Base-by-base conservation (phyloP, 2,888 invertebrate species). In the Phasia obesa region DNA sequence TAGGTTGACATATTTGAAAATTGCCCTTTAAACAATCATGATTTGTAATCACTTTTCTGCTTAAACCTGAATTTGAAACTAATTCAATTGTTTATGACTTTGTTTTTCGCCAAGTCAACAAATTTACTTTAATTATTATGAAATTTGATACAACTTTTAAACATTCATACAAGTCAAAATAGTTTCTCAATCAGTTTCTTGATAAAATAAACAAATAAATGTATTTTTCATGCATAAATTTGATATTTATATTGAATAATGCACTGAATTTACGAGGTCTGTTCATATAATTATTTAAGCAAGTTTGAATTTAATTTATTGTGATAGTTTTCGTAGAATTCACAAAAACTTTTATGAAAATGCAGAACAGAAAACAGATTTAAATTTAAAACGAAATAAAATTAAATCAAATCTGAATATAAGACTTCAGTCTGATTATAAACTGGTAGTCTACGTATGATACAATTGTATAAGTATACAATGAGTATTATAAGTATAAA, bases 101-200 rank as follows among this genome's bases (percentile, higher is more conserved):
- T 27, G 7, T 19, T 77, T 77, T 77, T 7, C 35, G 64, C 42
- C 64, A 49, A 78, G 15, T 78, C 70, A 64, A 64, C 49, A 57
- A 71, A 53, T 60, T 60, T 69, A 21, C 25, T 64, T 64, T 21
- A 55, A 55, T 57, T 35, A 57, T 57, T 35, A 57, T 57, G 78
- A 71, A 64, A 78, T 71, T 78, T 47, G 38, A 78, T 27, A 49
- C 38, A 55, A 55, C 2, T 23, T 65, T 57, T 53, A 27, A 65
- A 49, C 7, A 65, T 49, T 49, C 15, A 31, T 65, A 38, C 13
- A 23, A 49, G 57, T 35, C 35, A 23, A 65, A 59, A 11, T 55
- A 38, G 19, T 49, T 74, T 44, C 23, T 19, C 19, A 55, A 23
- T 35, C 17, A n/a, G 19, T 65, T 67, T 38, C 49, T 76, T 49